Evolutionary conservation across 2,113 vertebrate species (phyloP), one percentile per base, ranked within the genome.

Genomic region (Grantiella picta): DNA sequence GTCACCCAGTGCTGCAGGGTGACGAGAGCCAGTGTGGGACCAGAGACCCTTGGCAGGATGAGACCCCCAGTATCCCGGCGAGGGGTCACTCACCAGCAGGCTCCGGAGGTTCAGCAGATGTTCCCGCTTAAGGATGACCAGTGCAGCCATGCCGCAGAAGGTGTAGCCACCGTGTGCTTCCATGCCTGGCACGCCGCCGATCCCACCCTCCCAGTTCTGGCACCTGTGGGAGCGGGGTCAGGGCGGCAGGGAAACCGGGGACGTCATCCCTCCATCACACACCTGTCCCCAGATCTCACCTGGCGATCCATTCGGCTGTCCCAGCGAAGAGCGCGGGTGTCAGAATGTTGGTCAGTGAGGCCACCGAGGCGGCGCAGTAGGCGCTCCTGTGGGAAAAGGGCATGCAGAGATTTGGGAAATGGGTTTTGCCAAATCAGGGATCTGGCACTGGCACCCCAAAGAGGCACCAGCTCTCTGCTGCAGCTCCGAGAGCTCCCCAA

Each of bases 201-300:
- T 98, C 81, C 99, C 99, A 0, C 99, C 99, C 92, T 99, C 99
- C 99, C 99, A 99, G 93, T 99, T 99, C 97, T 99, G 99, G 97
- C 99, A 99, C 91, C 99, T 99, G 88, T n/a, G 12, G 63, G 56
- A 69, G 28, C 2, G 2, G 29, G 12, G 17, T 59, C 60, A 75
- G 53, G 59, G 31, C 0, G 0, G 24, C 49, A 29, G 24, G 10
- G 4, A 9, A 0, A 0, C 16, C 0, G 0, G 50, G 16, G 29
- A 49, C 21, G 50, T 24, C 44, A 45, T n/a, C 12, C 22, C 53
- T 19, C 11, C 0, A 6, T 24, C 15, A 45, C 33, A 13, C 11
- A 7, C 12, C 29, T 10, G 4, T 24, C 47, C 35, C 47, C 28
- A 6, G 1, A 12, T 22, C 96, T 95, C 97, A 99, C 99, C 99